Evolutionary conservation across 2,797 vertebrate species (phyloP).

Genomic region (Darevskia nairensis): DNA sequence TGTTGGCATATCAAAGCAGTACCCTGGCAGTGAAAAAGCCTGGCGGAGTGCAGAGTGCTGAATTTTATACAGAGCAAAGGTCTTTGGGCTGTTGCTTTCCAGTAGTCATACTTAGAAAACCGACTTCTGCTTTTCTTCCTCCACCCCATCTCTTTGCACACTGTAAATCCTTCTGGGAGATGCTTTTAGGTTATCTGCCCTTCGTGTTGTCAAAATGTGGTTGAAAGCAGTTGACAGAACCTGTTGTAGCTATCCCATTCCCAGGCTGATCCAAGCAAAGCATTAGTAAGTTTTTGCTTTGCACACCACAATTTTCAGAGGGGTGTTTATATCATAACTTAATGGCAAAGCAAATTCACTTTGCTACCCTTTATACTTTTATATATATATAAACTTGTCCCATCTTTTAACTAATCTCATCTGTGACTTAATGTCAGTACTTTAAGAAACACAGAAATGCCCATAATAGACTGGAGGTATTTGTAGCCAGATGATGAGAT

Average conservation of each 20-base stretch:
- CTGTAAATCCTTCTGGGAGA: neutral
- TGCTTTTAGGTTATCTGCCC: slow-evolving; percentile 23
- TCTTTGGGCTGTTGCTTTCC: neutral
- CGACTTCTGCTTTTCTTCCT: neutral
- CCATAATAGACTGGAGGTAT: neutral
- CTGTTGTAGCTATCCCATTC: neutral
- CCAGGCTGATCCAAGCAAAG: neutral
- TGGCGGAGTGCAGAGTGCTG: neutral
- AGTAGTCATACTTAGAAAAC: neutral
- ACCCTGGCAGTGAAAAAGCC: neutral
- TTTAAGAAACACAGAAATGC: neutral
- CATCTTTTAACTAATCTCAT: neutral
- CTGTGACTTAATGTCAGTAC: neutral
- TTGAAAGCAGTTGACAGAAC: slow-evolving; percentile 6
- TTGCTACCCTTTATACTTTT: neutral
- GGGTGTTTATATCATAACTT: neutral
- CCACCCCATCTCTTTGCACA: slow-evolving; percentile 25
- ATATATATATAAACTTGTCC: neutral
- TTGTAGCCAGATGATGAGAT: no score
- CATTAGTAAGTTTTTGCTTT: neutral
- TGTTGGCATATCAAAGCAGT: neutral
- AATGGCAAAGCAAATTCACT: neutral
- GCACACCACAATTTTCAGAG: neutral
- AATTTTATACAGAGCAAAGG: neutral
- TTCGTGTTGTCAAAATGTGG: slow-evolving; percentile 1